A percentile compares a stretch with the other conserved stretches of the same genome.
Evolutionary conservation across 2,888 invertebrate genomes (phyloP).

Genomic region (Amblyjoppa fuscipennis): DNA sequence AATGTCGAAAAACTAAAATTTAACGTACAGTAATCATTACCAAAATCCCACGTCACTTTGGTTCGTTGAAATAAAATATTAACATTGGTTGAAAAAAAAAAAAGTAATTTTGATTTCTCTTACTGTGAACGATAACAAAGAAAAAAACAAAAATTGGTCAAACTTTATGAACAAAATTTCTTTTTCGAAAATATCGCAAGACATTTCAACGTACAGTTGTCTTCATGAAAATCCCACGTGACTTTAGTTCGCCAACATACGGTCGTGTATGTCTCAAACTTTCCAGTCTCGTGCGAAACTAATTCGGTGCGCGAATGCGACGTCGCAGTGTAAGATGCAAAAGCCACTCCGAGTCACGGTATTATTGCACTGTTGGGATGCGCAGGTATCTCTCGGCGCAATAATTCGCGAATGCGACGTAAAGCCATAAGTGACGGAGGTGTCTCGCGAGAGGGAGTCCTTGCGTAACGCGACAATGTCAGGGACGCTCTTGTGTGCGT

Average conservation of each 20-base stretch:
- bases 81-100: no score
- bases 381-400: not conserved
- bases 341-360: not conserved
- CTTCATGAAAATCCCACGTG: not conserved
- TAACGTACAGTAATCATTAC: no score
- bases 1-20: no score
- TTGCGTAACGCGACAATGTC: slow-evolving; percentile 81
- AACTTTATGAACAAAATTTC: no score
- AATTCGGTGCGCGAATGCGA: not conserved
- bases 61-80: no score
- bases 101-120: no score
- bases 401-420: slow-evolving; percentile 36
- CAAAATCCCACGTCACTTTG: not conserved
- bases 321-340: not conserved
- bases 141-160: no score
- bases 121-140: no score
- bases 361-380: not conserved
- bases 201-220: not conserved
- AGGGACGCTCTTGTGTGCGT: slow-evolving; percentile 73
- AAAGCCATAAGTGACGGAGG: slow-evolving; percentile 43
- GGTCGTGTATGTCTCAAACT: not conserved
- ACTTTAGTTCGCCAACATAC: not conserved
- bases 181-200: no score
- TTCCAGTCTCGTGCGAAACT: not conserved
- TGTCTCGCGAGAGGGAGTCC: slow-evolving; percentile 64